phyloP scores from a whole-genome alignment of 1,140 invertebrate genomes.

The Drosophila dunni region DNA sequence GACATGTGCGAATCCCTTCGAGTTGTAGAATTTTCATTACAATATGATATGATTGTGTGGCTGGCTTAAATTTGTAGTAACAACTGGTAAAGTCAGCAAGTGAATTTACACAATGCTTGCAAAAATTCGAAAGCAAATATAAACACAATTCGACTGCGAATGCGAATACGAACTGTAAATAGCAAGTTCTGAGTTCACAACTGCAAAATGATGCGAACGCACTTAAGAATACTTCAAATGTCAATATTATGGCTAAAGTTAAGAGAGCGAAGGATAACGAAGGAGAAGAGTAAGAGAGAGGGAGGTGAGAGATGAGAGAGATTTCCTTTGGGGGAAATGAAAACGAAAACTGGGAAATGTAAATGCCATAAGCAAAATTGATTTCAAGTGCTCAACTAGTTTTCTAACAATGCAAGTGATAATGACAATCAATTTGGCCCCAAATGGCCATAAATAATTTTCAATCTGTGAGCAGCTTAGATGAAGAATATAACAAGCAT shows the following conservation, averaged over 20 bases:
- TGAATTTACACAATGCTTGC: conserved; percentile 59
- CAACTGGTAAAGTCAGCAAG: conserved; percentile 53
- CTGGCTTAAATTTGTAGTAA: conserved; percentile 8
- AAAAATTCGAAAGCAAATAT: conserved; percentile 34
- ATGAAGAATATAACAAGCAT: conserved; percentile 46
- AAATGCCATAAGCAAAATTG: conserved; percentile 43
- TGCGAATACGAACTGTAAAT: conserved; percentile 24
- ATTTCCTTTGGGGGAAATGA: not conserved
- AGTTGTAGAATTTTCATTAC: conserved; percentile 53
- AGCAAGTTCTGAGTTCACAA: conserved; percentile 7
- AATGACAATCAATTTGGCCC: conserved; percentile 18
- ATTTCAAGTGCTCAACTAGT: conserved; percentile 32
- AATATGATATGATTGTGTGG: conserved; percentile 30
- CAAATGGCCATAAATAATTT: conserved; percentile 42
- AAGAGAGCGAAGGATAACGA: not conserved
- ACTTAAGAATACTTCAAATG: conserved; percentile 40
- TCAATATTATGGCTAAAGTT: conserved; percentile 49
- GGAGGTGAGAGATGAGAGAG: not conserved
- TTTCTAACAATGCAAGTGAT: conserved; percentile 27
- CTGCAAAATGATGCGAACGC: conserved; percentile 34
- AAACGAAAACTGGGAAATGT: conserved; percentile 28
- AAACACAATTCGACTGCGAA: conserved; percentile 28
- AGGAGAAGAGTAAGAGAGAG: too few relatives aligned
- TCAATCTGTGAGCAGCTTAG: conserved; percentile 33
- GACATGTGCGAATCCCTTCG: conserved; percentile 40